Evolutionary conservation across 2,888 invertebrate species (phyloP), one percentile per base, ranked within the genome.

Genomic region (Stegana nigrithorax): DNA sequence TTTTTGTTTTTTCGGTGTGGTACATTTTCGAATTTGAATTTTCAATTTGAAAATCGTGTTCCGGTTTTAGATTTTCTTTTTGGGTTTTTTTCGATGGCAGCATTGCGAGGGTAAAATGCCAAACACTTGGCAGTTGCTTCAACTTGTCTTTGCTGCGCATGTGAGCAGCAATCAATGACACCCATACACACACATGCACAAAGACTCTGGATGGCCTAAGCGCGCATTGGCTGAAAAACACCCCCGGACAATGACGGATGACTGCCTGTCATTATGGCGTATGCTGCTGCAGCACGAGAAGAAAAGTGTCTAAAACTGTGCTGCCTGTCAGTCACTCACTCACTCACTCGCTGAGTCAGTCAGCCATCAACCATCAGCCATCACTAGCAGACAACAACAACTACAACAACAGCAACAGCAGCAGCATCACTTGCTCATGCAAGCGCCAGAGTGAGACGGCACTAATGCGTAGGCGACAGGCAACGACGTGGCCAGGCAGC

Each of bases 171-270:
- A 12, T n/a, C 27, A 50, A n/a, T n/a, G 12, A 53, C 29, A 53
- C 53, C 19, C 32, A 53, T 21, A 10, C 32, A 53, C 60, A 58
- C 58, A 64, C 60, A 67, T 50, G 57, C 62, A 59, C 62, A 57
- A 21, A 63, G 27, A 42, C 56, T 47, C n/a, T n/a, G n/a, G n/a
- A n/a, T n/a, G n/a, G n/a, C n/a, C n/a, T n/a, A n/a, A n/a, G n/a
- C n/a, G n/a, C n/a, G n/a, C n/a, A n/a, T n/a, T n/a, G n/a, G n/a
- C n/a, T n/a, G 32, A 63, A 60, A 63, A 51, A 63, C 62, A 69
- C 72, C 74, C 70, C 69, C 59, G 71, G 75, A 77, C 78, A 74
- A 73, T 80, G 80, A 80, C 72, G 75, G 72, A 81, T 81, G 78
- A 71, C 67, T 72, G 62, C 70, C n/a, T 78, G 76, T 71, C 75